Percentiles rank a stretch among this genome's conserved stretches.
Evolutionary conservation across 2,113 vertebrate genomes (phyloP).

Genomic region (Casuarius casuarius): DNA sequence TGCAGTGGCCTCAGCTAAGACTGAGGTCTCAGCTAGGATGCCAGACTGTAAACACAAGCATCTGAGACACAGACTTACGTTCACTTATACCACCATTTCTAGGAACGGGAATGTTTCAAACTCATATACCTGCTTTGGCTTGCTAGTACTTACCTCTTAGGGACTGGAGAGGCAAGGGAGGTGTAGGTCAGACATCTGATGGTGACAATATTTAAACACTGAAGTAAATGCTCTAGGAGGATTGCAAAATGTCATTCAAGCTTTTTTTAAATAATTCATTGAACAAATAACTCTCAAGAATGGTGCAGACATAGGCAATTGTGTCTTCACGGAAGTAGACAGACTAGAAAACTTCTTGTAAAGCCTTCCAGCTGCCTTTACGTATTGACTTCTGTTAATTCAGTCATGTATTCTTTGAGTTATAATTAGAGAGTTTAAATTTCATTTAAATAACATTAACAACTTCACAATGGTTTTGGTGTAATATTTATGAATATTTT

Average conservation of each 20-base stretch:
- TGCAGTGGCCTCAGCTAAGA: not conserved
- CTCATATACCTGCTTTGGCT: not conserved
- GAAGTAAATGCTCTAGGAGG: not conserved
- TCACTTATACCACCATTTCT: not conserved
- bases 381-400: not conserved
- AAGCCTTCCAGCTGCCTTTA: not conserved
- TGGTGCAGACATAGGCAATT: not conserved
- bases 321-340: not conserved
- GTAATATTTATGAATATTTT: not conserved
- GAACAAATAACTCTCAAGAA: not conserved
- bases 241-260: not conserved
- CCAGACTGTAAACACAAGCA: not conserved
- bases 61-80: not conserved
- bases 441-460: not conserved
- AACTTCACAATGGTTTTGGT: not conserved
- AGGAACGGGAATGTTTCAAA: not conserved
- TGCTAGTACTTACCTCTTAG: not conserved
- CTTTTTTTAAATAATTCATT: not conserved
- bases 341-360: not conserved
- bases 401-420: not conserved
- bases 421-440: not conserved
- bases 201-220: not conserved
- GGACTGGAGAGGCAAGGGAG: not conserved
- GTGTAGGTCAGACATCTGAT: not conserved
- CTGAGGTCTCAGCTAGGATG: not conserved